Base-by-base conservation (phyloP, 2,797 vertebrate genomes). In the Oryzias dopingdopingensis region DNA sequence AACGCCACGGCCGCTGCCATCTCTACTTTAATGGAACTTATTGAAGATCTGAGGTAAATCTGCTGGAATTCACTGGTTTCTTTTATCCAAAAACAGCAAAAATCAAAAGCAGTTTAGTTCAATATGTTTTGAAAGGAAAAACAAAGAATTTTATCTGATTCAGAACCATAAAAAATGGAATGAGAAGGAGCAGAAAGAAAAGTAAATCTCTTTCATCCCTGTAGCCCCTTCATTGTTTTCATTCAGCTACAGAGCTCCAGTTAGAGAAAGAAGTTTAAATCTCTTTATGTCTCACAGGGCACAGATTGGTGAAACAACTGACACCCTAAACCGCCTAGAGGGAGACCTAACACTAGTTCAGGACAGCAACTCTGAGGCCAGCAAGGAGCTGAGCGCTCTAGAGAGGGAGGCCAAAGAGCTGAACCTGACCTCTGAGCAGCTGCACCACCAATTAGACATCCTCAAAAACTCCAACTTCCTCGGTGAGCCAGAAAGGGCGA, bases 401-500 rank as follows among this genome's bases (percentile, higher is more conserved):
- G 96, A 98, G 70, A 87, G 96, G 50, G 93, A 95, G 0, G 91
- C 93, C 1, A 94, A 90, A 0, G 93, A 92, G 5, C 90, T 98
- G 15, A 97, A 95, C 72, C 90, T 95, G 52, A 96, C 94, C 1
- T 90, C 96, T 46, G 85, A 89, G 63, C 92, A 94, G 81, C 88
- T 96, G 6, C 90, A 92, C 60, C 89, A 67, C 51, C 93, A 92
- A 44, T 90, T 98, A 45, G 93, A 97, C 2, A 17, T 94, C 52
- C 92, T 98, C 16, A 98, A 97, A 83, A 97, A 96, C 78, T 97
- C 96, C 2, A 98, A 98, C 85, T 96, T 98, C 83, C 80, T 97
- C 0, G 96, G 96, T 97, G 74, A 91, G 92, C 47, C 53, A 16
- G 52, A 52, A 12, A 26, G 10, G 5, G 13, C 8, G 41, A 42